These are phyloP conservation scores for Chunga burmeisteri DNA, from an alignment of 2,113 vertebrate genomes.

Conservation along the genomic window DNA sequence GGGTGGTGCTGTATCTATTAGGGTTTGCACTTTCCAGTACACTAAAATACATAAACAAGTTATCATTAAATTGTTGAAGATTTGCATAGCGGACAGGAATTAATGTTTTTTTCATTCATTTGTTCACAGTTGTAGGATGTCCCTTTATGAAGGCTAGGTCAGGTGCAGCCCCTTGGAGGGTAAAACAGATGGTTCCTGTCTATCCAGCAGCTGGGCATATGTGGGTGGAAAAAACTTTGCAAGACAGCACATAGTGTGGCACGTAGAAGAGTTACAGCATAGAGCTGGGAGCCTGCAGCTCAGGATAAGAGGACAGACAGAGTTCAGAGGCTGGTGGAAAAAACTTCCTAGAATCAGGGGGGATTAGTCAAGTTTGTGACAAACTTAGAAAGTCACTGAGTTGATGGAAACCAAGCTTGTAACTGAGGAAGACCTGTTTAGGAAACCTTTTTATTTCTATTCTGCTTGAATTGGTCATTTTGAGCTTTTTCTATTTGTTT, in stretches of 20 bases:
- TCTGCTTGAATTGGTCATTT: not conserved
- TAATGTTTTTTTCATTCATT: not conserved
- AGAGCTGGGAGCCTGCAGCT: not conserved
- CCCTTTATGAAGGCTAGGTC: not conserved
- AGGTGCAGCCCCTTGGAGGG: not conserved
- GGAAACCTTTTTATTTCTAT: not conserved
- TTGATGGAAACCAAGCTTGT: not conserved
- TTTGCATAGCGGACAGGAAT: not conserved
- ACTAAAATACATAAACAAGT: not conserved
- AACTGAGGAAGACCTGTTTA: not conserved
- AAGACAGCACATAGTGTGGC: not conserved
- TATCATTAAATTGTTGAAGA: not conserved
- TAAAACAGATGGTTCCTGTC: slow-evolving; percentile 39
- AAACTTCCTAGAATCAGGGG: not conserved
- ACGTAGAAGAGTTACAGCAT: not conserved
- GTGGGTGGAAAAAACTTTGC: not conserved
- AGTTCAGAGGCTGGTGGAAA: not conserved
- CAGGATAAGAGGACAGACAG: not conserved
- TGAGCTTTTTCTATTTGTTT: not conserved
- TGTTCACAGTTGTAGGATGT: not conserved
- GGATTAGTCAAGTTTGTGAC: not conserved
- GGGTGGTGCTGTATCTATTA: not conserved
- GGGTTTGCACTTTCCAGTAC: not conserved
- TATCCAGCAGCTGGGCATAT: slow-evolving; percentile 12
- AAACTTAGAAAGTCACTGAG: not conserved